Conservation (phyloP, 2,113 vertebrate species). For the Condylura cristata region DNA sequence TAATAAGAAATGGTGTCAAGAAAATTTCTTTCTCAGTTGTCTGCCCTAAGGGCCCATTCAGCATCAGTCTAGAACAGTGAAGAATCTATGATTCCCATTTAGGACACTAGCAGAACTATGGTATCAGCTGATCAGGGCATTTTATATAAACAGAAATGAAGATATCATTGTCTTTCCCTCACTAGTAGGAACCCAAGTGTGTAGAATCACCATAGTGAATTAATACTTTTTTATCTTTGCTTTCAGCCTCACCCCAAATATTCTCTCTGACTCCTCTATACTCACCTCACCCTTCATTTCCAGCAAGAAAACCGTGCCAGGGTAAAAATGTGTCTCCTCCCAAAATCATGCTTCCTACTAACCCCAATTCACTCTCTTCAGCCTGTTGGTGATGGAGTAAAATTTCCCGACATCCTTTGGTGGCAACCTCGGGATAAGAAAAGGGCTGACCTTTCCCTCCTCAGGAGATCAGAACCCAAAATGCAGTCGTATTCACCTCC, state of each 20-base stretch:
- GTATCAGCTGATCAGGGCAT: not conserved
- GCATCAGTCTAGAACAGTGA: not conserved
- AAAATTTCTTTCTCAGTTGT: conserved; percentile 17
- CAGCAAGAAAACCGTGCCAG: not conserved
- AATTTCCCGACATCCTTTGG: not conserved
- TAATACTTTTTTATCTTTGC: not conserved
- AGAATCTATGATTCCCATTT: not conserved
- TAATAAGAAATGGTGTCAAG: conserved; percentile 11
- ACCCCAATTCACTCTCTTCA: not conserved
- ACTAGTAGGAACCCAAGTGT: not conserved
- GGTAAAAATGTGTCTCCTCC: not conserved
- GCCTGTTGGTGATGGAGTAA: not conserved
- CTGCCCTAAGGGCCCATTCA: not conserved
- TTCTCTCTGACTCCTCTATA: not conserved
- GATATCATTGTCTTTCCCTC: not conserved
- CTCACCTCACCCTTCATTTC: not conserved
- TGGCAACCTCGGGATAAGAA: not conserved
- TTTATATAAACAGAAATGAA: not conserved
- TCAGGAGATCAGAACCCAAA: not conserved
- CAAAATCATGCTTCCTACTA: not conserved
- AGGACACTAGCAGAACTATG: not conserved
- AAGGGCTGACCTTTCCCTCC: not conserved
- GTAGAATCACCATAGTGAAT: not conserved
- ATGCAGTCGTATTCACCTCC: not conserved
- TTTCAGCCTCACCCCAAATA: not conserved